Percentiles rank a stretch among this genome's conserved stretches.
Evolutionary conservation across 2,113 vertebrate genomes (phyloP).

Genomic region (Eptesicus fuscus): DNA sequence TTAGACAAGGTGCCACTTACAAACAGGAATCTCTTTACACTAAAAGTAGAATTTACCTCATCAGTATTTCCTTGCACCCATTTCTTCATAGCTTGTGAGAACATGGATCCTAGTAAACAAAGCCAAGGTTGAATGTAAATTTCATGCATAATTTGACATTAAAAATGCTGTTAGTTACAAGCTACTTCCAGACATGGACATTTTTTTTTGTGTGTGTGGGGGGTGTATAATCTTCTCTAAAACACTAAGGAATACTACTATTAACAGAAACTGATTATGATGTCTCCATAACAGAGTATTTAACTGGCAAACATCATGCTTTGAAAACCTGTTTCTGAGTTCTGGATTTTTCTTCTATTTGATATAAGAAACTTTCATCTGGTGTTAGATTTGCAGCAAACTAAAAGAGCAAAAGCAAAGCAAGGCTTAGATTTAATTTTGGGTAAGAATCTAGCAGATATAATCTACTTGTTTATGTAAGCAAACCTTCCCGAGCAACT

Average conservation of each 20-base stretch:
- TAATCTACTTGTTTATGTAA: not conserved
- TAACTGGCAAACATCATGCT: not conserved
- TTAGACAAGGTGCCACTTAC: not conserved
- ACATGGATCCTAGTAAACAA: slow-evolving; percentile 88
- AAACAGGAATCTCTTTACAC: not conserved
- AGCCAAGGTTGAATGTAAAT: slow-evolving; percentile 38
- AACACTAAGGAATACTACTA: not conserved
- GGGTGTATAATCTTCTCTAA: not conserved
- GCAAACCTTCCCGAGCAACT: not conserved
- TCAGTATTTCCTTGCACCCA: slow-evolving; percentile 94
- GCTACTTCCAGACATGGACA: not conserved
- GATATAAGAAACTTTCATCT: not conserved
- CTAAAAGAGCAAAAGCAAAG: not conserved
- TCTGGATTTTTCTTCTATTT: not conserved
- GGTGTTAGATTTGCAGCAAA: not conserved
- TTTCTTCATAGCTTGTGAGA: slow-evolving; percentile 95
- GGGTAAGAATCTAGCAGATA: not conserved
- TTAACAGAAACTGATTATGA: not conserved
- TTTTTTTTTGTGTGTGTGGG: not conserved
- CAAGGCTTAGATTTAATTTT: not conserved
- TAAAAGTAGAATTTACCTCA: slow-evolving; percentile 81
- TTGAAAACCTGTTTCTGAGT: not conserved
- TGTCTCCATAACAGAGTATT: not conserved
- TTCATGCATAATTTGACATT: slow-evolving; percentile 13
- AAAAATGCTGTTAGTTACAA: slow-evolving; percentile 32